These are phyloP conservation scores for Drosophila peninsularis DNA, from an alignment of 2,888 invertebrate genomes.

Conservation along the genomic window DNA sequence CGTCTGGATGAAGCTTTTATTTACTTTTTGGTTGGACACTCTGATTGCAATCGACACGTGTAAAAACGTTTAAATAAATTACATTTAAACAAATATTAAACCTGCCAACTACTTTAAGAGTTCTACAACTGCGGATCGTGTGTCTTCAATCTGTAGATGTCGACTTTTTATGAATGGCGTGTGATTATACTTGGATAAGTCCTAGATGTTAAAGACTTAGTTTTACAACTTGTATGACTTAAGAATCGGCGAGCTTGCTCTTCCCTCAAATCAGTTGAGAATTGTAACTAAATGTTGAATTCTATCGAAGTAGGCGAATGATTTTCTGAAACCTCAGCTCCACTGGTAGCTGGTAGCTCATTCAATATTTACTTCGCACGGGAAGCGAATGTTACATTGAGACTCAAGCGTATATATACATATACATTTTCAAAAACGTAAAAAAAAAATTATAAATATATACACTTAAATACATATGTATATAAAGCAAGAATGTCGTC, in stretches of 20 bases:
- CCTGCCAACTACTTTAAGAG: background rate
- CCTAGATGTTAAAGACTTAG: background rate
- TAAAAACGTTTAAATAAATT: conserved; percentile 33
- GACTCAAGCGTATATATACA: conserved; percentile 8
- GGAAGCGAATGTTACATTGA: conserved; percentile 14
- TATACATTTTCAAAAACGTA: conserved; percentile 5
- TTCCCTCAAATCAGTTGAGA: background rate
- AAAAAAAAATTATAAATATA: background rate
- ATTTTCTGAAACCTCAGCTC: background rate
- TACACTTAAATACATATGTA: background rate
- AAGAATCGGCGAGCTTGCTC: no score
- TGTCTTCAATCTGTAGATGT: background rate
- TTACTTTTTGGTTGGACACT: conserved; percentile 17
- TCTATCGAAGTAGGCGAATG: conserved; percentile 25
- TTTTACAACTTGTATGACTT: background rate
- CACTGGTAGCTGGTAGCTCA: background rate
- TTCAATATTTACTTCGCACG: conserved; percentile 14
- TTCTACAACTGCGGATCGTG: background rate
- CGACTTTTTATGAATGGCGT: background rate
- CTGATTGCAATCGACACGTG: conserved; percentile 21
- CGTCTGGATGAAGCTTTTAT: conserved; percentile 12
- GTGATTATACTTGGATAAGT: background rate
- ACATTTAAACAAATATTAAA: conserved; percentile 20
- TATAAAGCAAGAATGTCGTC: conserved; percentile 48
- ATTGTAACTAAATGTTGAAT: background rate